These are phyloP conservation scores for Teinopalpus imperialis DNA, from an alignment of 2,888 invertebrate genomes.

Conservation along the genomic window DNA sequence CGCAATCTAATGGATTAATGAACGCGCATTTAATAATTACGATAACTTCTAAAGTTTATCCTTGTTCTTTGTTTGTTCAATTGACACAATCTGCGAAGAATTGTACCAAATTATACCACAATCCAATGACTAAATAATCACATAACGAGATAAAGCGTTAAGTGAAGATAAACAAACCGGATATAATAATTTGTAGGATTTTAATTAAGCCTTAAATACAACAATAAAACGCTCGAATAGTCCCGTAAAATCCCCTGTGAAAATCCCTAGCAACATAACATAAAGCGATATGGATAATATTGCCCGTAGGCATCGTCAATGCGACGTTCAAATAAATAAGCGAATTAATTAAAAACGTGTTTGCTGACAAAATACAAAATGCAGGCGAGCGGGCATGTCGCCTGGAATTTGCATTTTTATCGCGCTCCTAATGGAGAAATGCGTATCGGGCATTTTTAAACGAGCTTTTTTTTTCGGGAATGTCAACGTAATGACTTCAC, in stretches of 20 bases:
- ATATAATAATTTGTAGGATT: constrained; percentile 23
- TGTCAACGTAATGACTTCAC: constrained; percentile 23
- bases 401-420: constrained; percentile 45
- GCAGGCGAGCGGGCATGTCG: constrained; percentile 28
- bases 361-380: constrained; percentile 60
- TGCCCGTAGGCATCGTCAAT: constrained; percentile 34
- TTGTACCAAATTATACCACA: constrained; percentile 9
- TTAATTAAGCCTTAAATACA: constrained; percentile 24
- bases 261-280: constrained; percentile 21
- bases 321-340: constrained; percentile 52
- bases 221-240: constrained; percentile 22
- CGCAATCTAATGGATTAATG: too few relatives aligned
- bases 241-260: constrained; percentile 19
- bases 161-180: constrained; percentile 20
- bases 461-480: constrained; percentile 20
- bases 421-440: constrained; percentile 39
- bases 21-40: too few relatives aligned
- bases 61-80: too few relatives aligned
- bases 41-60: too few relatives aligned
- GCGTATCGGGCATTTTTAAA: constrained; percentile 35
- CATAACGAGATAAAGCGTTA: constrained; percentile 8
- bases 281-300: constrained; percentile 30
- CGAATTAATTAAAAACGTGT: constrained; percentile 71
- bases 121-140: constrained; percentile 9
- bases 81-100: too few relatives aligned